Percentiles rank a stretch among this genome's conserved stretches.
phyloP scores from a whole-genome alignment of 2,113 vertebrate genomes.

The Ovibos moschatus region DNA sequence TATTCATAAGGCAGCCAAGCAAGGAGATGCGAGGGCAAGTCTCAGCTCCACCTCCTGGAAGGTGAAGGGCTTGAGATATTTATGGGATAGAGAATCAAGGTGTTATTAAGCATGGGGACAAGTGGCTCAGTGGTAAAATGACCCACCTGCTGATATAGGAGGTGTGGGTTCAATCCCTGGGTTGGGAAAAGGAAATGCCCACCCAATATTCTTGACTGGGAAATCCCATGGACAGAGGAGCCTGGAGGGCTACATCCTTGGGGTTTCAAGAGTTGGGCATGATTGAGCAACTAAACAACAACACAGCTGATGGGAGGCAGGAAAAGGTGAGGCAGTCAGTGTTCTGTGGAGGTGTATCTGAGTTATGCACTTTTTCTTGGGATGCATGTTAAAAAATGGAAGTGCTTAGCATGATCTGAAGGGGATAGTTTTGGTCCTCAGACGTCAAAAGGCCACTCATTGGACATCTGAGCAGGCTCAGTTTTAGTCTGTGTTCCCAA shows the following conservation, averaged over 20 bases:
- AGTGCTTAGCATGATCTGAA: neutral
- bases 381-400: neutral
- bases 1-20: neutral
- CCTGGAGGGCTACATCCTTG: accelerated
- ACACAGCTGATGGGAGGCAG: neutral
- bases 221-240: neutral
- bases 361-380: neutral
- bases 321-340: neutral
- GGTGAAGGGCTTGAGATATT: neutral
- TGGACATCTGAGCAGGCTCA: neutral
- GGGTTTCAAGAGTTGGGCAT: accelerated
- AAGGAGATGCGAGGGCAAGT: neutral
- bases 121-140: neutral
- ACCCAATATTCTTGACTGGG: neutral
- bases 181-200: neutral
- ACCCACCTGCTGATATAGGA: accelerated
- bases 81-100: neutral
- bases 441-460: neutral
- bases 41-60: too few relatives aligned
- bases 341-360: neutral
- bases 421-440: neutral
- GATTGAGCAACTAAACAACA: neutral
- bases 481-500: neutral
- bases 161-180: neutral
- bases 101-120: neutral